These are phyloP conservation scores for Embidobia sp. DNA, from an alignment of 2,888 invertebrate species.

Conservation along the genomic window DNA sequence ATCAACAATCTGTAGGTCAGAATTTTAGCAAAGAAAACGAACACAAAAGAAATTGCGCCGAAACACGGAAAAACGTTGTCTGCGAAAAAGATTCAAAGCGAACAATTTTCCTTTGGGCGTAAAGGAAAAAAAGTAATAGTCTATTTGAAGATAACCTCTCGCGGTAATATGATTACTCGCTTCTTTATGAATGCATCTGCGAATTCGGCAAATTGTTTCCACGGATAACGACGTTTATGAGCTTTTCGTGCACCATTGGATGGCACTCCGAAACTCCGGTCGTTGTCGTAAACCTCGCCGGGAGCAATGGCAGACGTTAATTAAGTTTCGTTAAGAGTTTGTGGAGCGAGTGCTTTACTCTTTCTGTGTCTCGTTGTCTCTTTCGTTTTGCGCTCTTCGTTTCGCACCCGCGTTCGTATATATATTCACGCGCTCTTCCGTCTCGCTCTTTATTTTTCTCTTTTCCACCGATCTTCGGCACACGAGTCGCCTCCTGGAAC, in stretches of 20 bases:
- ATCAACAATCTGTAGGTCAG: too few relatives aligned
- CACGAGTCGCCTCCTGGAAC: constrained; percentile 56
- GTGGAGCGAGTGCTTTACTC: constrained; percentile 66
- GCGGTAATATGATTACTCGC: constrained; percentile 61
- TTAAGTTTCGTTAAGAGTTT: constrained; percentile 78
- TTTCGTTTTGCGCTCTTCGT: constrained; percentile 52
- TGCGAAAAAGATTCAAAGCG: too few relatives aligned
- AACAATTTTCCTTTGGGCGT: constrained; percentile 24
- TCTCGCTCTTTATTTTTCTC: constrained; percentile 59
- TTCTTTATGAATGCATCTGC: constrained; percentile 68
- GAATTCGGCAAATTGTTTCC: constrained; percentile 67
- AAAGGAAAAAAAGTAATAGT: constrained; percentile 47
- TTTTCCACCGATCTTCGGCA: constrained; percentile 61
- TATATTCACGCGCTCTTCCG: constrained; percentile 4
- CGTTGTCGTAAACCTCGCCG: constrained; percentile 72
- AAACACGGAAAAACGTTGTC: too few relatives aligned
- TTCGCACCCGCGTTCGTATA: constrained; percentile 7
- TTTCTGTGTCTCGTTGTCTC: constrained; percentile 61
- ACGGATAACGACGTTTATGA: constrained; percentile 68
- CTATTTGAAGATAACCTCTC: constrained; percentile 45
- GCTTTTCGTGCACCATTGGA: constrained; percentile 65
- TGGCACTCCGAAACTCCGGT: constrained; percentile 66
- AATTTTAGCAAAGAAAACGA: too few relatives aligned
- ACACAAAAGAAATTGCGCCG: too few relatives aligned
- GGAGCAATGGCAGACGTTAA: constrained; percentile 76